Conservation (phyloP, 2,797 vertebrate species). For the Liasis olivaceus region DNA sequence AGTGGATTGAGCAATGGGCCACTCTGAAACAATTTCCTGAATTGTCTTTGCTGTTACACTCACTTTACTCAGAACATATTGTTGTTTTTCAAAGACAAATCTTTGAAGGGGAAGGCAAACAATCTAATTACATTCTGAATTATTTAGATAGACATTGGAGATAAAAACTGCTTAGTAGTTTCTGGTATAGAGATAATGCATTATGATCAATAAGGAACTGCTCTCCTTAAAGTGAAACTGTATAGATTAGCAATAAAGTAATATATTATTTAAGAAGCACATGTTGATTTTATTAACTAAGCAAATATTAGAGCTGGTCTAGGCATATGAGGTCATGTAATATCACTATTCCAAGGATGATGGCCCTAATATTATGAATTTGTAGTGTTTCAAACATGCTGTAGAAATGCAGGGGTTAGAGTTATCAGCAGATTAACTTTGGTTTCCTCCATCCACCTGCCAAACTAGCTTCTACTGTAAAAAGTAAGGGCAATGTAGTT, state of each 20-base stretch:
- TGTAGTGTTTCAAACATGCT: not conserved
- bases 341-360: not conserved
- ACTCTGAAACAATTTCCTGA: not conserved
- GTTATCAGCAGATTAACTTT: not conserved
- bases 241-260: slow-evolving; percentile 54
- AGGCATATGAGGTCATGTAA: slow-evolving; percentile 20
- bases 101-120: slow-evolving; percentile 63
- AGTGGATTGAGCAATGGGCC: not conserved
- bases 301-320: slow-evolving; percentile 61
- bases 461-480: not conserved
- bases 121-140: slow-evolving; percentile 72
- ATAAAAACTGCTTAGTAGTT: slow-evolving; percentile 72
- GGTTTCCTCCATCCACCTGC: not conserved
- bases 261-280: slow-evolving; percentile 75
- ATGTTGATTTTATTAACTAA: slow-evolving; percentile 74
- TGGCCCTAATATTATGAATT: not conserved
- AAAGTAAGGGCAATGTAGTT: not conserved
- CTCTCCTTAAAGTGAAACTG: slow-evolving; percentile 66
- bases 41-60: not conserved
- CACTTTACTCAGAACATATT: slow-evolving; percentile 4
- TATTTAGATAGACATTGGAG: slow-evolving; percentile 75
- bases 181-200: slow-evolving; percentile 74
- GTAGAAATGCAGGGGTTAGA: not conserved
- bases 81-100: slow-evolving; percentile 46
- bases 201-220: slow-evolving; percentile 74